phyloP scores from a whole-genome alignment of 23 tunicate species.

The Styela plicata region DNA sequence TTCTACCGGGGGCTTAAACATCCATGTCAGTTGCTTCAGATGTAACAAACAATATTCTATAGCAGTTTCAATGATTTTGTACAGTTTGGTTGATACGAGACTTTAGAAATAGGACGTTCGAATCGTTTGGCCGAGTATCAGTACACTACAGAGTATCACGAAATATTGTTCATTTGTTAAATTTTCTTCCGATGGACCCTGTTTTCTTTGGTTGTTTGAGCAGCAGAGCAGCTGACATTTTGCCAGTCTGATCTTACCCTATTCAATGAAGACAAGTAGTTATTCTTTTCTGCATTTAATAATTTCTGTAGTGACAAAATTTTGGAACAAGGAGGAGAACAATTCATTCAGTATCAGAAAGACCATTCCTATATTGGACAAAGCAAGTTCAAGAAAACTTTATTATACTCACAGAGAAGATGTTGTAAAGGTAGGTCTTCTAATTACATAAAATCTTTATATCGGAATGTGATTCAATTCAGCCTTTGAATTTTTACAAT shows the following conservation, averaged over 20 bases:
- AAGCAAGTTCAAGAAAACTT: background rate
- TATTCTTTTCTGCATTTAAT: background rate
- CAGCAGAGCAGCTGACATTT: background rate
- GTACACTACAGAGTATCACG: too few species aligned
- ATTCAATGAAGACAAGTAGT: background rate
- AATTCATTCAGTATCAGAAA: background rate
- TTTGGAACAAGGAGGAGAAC: background rate
- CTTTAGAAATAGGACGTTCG: too few species aligned
- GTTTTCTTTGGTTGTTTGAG: background rate
- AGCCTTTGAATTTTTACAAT: too few species aligned
- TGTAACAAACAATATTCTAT: too few species aligned
- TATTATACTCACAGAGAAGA: background rate
- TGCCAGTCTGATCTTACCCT: too few species aligned
- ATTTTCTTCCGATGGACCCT: background rate
- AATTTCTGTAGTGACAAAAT: background rate
- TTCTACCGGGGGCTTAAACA: too few species aligned
- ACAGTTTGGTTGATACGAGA: too few species aligned
- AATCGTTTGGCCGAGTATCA: background rate
- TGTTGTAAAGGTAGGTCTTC: background rate
- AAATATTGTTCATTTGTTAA: too few species aligned
- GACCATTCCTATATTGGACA: background rate
- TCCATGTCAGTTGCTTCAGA: too few species aligned
- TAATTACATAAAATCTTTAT: too few species aligned
- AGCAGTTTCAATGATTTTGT: too few species aligned
- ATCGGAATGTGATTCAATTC: too few species aligned